phyloP scores from a whole-genome alignment of 2,888 invertebrate species.

The Octonoba sinensis region DNA sequence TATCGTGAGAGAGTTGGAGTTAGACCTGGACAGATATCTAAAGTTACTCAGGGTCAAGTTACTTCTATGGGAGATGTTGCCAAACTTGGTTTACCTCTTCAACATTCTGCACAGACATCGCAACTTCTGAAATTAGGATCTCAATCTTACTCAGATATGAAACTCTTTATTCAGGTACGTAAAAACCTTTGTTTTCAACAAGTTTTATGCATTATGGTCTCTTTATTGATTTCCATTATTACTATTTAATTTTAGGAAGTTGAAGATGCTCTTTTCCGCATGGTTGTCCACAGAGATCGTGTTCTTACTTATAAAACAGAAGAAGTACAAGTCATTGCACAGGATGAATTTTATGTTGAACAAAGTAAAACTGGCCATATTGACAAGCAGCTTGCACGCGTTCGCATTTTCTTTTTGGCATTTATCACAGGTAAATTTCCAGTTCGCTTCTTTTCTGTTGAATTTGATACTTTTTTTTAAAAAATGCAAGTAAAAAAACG shows the following conservation, averaged over 20 bases:
- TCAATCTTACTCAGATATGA: constrained; percentile 87
- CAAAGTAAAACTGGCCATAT: constrained; percentile 84
- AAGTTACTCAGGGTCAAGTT: constrained; percentile 87
- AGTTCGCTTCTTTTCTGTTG: not conserved
- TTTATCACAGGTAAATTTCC: constrained; percentile 83
- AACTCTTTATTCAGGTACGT: constrained; percentile 83
- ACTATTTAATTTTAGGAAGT: constrained; percentile 73
- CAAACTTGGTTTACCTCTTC: constrained; percentile 93
- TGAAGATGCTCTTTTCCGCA: constrained; percentile 91
- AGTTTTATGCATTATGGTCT: not conserved
- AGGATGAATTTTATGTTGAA: constrained; percentile 92
- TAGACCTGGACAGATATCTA: constrained; percentile 92
- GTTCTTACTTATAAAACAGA: constrained; percentile 95
- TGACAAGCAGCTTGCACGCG: constrained; percentile 91
- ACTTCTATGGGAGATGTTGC: constrained; percentile 93
- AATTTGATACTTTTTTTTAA: too few relatives aligned
- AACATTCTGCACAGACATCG: constrained; percentile 96
- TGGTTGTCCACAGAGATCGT: constrained; percentile 87
- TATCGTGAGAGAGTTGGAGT: constrained; percentile 98
- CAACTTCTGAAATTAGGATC: constrained; percentile 97
- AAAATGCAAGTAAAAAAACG: too few relatives aligned
- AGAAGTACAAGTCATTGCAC: constrained; percentile 92
- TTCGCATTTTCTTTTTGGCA: constrained; percentile 94
- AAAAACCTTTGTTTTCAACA: not conserved
- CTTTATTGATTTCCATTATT: too few relatives aligned